Evolutionary conservation across 2,113 vertebrate species (phyloP).

Genomic region (Sialia sialis): DNA sequence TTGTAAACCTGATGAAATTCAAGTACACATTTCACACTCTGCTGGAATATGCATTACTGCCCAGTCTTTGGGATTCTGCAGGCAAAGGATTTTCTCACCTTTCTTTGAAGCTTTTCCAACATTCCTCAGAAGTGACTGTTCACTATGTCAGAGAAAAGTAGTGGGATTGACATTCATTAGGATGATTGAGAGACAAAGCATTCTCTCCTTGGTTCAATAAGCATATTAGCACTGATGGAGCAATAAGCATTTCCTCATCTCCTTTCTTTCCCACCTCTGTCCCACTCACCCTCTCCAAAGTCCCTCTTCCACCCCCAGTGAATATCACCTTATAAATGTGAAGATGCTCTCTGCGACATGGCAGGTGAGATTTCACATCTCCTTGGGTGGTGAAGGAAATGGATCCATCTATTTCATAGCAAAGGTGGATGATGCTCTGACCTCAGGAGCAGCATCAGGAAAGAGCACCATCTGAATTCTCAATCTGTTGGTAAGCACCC

Average conservation of each 20-base stretch:
- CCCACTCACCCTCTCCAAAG: background rate
- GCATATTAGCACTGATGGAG: background rate
- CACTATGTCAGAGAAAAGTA: background rate
- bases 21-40: background rate
- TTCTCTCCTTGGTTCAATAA: background rate
- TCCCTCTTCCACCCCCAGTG: background rate
- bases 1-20: background rate
- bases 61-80: background rate
- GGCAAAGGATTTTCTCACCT: background rate
- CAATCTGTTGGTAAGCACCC: background rate
- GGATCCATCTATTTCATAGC: background rate
- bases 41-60: background rate
- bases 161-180: background rate
- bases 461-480: background rate
- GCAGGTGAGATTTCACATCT: background rate
- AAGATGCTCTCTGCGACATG: rapidly evolving
- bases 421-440: background rate
- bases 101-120: background rate
- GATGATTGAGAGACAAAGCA: background rate
- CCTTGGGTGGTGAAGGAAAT: background rate
- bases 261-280: background rate
- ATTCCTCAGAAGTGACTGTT: background rate
- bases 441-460: background rate
- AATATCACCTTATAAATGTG: background rate
- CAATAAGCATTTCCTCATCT: background rate